These are phyloP conservation scores for Saguinus midas DNA, from an alignment of 2,113 vertebrate species.

Conservation along the genomic window DNA sequence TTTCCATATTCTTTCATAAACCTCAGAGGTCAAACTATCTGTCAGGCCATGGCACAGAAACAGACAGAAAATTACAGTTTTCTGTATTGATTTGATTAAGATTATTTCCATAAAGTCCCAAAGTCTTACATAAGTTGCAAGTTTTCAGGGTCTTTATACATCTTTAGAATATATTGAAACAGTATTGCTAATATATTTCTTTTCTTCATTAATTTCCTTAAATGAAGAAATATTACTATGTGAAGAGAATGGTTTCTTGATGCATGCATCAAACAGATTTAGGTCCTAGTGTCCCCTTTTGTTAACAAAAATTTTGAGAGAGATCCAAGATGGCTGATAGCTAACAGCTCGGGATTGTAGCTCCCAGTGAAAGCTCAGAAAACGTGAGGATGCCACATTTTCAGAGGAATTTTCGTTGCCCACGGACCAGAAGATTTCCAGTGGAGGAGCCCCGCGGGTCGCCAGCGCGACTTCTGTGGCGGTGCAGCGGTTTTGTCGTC, in stretches of 20 bases:
- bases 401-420: too few species aligned
- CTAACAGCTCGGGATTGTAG: too few species aligned
- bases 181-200: not conserved
- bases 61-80: not conserved
- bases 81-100: not conserved
- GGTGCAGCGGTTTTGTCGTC: too few species aligned
- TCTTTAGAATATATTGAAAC: not conserved
- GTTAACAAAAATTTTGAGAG: not conserved
- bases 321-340: too few species aligned
- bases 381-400: too few species aligned
- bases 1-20: not conserved
- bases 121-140: not conserved
- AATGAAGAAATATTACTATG: not conserved
- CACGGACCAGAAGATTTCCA: too few species aligned
- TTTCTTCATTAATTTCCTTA: constrained; percentile 16
- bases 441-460: too few species aligned
- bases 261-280: not conserved
- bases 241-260: constrained; percentile 16
- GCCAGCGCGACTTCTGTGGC: too few species aligned
- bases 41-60: not conserved
- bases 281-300: not conserved
- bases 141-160: not conserved
- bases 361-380: too few species aligned
- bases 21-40: not conserved
- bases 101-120: not conserved